phyloP scores from a whole-genome alignment of 2,797 vertebrate species.

The Dromococcyx pavoninus region DNA sequence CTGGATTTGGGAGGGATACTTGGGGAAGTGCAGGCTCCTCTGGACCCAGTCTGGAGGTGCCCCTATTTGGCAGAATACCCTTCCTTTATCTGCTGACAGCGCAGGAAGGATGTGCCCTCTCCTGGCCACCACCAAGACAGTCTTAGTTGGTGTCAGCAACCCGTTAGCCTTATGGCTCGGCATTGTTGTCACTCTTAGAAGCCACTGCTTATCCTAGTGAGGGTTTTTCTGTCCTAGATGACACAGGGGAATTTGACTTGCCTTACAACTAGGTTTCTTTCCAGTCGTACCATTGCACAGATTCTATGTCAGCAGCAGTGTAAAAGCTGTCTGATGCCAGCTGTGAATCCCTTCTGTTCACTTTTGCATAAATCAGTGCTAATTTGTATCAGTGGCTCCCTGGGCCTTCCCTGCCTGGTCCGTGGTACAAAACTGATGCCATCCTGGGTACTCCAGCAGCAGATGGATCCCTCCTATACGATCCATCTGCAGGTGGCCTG shows the following conservation, averaged over 20 bases:
- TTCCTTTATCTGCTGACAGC: not conserved
- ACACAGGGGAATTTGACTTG: not conserved
- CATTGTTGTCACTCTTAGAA: not conserved
- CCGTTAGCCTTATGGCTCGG: not conserved
- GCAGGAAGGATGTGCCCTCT: not conserved
- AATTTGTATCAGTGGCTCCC: not conserved
- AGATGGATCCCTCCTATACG: not conserved
- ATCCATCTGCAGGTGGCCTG: not conserved
- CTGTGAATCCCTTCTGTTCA: not conserved
- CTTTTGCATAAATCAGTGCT: not conserved
- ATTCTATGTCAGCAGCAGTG: not conserved
- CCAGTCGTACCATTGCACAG: accelerated
- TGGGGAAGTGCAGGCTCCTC: not conserved
- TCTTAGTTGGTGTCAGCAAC: not conserved
- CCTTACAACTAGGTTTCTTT: not conserved
- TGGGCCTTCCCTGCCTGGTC: not conserved
- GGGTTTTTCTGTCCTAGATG: not conserved
- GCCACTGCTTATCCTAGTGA: not conserved
- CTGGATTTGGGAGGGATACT: not conserved
- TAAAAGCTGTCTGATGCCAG: not conserved
- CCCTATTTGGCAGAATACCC: not conserved
- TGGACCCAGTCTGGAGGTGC: not conserved
- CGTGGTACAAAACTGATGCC: not conserved
- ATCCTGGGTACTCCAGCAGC: not conserved
- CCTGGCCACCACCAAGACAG: not conserved